Base-by-base conservation (phyloP, 1,140 invertebrate genomes). In the Pachypsylla venusta region DNA sequence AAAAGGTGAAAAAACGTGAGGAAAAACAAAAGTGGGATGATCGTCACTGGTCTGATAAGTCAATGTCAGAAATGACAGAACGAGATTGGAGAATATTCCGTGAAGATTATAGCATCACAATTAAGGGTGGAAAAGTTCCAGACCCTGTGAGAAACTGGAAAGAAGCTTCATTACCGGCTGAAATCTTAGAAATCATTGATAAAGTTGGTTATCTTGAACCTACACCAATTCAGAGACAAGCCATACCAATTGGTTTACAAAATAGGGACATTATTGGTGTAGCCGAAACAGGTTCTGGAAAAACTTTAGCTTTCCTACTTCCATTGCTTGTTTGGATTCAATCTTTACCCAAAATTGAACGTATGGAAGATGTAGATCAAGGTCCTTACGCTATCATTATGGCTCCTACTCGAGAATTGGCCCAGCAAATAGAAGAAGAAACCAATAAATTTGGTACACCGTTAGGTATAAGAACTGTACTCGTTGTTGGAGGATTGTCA, bases 221-320 rank as follows among this genome's bases (percentile, higher is more conserved):
- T 2, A 99, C 97, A 1, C 97, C 97, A 7, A 99, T 99, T 76
- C 97, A 99, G 71, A 76, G 95, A 64, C 95, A 99, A 75, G 97
- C 96, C 53, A 99, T 99, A 71, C 94, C 97, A 0, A 99, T 99
- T 73, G 97, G 97, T 57, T 75, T 99, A 64, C 78, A 98, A 73
- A 99, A 99, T 74, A 78, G 97, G 54, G 97, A 99, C 70, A 98
- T 99, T 65, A 99, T 99, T 69, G 97, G 97, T 72, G 94, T 99
- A 13, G 97, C 97, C 54, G 95, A 99, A 77, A 99, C 97, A 61
- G 91, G 90, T 63, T 95, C 90, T 26, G 95, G 97, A 71, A 99
- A 99, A 80, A 99, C 97, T 0, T 76, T 97, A 20, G 97, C 97
- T 4, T 99, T 99, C 69, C 79, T 99, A 14, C 96, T 99, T 70